A percentile compares a stretch with the other conserved stretches of the same genome.
Conservation (phyloP, 2,888 invertebrate genomes). For the Mechanitis mazaeus region DNA sequence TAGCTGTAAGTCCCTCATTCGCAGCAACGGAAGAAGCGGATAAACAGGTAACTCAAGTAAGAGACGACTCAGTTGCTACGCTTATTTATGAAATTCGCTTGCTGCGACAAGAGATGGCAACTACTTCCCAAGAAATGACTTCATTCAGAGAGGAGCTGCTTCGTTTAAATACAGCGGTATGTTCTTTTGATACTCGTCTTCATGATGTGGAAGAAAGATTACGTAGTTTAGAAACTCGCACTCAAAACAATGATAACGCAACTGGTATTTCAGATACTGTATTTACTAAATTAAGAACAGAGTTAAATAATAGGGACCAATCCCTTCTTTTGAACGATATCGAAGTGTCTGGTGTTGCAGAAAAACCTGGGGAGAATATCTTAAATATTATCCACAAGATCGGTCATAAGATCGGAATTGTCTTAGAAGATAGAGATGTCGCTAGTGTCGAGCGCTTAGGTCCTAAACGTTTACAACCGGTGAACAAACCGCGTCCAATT, state of each 20-base stretch:
- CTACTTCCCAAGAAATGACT: neutral
- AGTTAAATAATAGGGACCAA: conserved; percentile 6
- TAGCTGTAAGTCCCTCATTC: too few species aligned
- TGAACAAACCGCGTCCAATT: too few species aligned
- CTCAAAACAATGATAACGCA: too few species aligned
- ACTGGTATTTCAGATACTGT: too few species aligned
- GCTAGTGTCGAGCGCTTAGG: neutral
- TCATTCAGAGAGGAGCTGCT: neutral
- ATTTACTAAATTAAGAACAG: neutral
- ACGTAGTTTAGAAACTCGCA: neutral
- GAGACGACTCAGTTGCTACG: too few species aligned
- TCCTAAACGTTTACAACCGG: too few species aligned
- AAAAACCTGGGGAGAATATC: conserved; percentile 9
- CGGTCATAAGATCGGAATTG: conserved; percentile 8
- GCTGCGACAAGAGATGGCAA: neutral
- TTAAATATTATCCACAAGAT: conserved; percentile 1
- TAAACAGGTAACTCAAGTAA: too few species aligned
- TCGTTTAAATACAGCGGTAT: neutral
- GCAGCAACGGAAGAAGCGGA: too few species aligned
- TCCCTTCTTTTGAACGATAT: conserved; percentile 7
- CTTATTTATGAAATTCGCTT: neutral
- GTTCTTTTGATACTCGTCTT: neutral
- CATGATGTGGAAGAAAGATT: neutral
- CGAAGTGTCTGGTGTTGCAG: conserved; percentile 6
- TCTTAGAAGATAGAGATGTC: conserved; percentile 11